Base-by-base conservation (phyloP, 1,140 invertebrate genomes). In the Drosophila kohkoa region DNA sequence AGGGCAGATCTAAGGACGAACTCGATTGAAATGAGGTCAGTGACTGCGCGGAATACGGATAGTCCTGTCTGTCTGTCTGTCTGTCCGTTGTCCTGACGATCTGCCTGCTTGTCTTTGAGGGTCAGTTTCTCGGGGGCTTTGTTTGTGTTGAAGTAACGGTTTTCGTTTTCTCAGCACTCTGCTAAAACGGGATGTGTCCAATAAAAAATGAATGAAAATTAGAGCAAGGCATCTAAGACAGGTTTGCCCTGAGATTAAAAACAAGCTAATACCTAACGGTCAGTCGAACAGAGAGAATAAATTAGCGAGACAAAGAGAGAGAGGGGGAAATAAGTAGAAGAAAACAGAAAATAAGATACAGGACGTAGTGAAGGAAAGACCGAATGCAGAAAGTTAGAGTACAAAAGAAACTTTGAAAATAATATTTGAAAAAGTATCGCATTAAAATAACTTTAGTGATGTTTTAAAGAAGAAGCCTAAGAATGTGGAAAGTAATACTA, bases 11-110 rank as follows among this genome's bases (percentile, higher is more conserved):
- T n/a, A 49, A 38, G 64, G 41, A 46, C 62, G 52, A 68, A 58
- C 52, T 38, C 85, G 74, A 88, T 88, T 60, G 80, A 89, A 88
- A 89, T 72, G 77, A 88, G 83, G 83, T 88, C 83, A 89, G 74
- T 81, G 85, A 87, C 82, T 82, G 82, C 63, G 74, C 74, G 54
- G 28, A 54, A 32, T 32, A 32, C 51, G 8, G 30, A 30, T 11
- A 8, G n/a, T 43, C 3, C n/a, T 43, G 41, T 43, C 41, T 13
- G 41, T 43, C 41, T 13, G 41, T 43, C 41, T 35, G 35, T 35
- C 35, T 7, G 35, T 35, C 35, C 8, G 35, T 35, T 35, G 41
- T 43, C 35, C 35, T 38, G 35, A 10, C 35, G 7, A 38, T 6
- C 11, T 2, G 20, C 2, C 48, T 5, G 16, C 10, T 20, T 25